These are phyloP conservation scores for Denticeps clupeoides DNA, from an alignment of 2,797 vertebrate genomes.

Conservation along the genomic window DNA sequence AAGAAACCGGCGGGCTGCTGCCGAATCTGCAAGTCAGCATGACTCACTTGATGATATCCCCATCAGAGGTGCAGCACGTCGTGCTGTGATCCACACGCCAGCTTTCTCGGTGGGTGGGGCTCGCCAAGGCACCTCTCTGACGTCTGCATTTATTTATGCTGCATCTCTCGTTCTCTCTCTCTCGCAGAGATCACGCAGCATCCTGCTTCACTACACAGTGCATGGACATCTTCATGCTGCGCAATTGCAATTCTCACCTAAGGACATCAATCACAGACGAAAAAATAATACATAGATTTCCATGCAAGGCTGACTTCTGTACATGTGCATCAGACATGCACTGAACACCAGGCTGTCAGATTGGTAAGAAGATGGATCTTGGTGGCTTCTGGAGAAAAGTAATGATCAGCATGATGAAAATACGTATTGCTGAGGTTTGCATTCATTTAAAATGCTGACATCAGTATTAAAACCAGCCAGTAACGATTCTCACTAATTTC, in stretches of 20 bases:
- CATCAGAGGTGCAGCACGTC: constrained; percentile 1
- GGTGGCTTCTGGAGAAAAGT: background rate
- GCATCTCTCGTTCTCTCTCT: background rate
- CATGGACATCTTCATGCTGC: background rate
- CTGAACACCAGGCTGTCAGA: background rate
- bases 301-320: background rate
- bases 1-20: constrained; percentile 3
- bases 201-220: background rate
- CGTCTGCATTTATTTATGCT: constrained; percentile 39
- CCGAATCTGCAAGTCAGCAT: constrained; percentile 23
- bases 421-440: too few relatives aligned
- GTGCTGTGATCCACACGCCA: constrained; percentile 8
- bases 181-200: too few relatives aligned
- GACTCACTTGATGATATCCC: constrained; percentile 21
- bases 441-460: background rate
- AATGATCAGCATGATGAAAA: background rate
- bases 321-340: background rate
- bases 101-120: constrained; percentile 17
- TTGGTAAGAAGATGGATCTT: background rate
- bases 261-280: background rate
- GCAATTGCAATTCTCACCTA: constrained; percentile 1
- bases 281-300: background rate
- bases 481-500: background rate
- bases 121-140: constrained; percentile 27
- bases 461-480: background rate